A percentile compares a stretch with the other conserved stretches of the same genome.
These are phyloP conservation scores for Lepidotrigona ventralis DNA, from an alignment of 1,140 invertebrate species.

Conservation along the genomic window DNA sequence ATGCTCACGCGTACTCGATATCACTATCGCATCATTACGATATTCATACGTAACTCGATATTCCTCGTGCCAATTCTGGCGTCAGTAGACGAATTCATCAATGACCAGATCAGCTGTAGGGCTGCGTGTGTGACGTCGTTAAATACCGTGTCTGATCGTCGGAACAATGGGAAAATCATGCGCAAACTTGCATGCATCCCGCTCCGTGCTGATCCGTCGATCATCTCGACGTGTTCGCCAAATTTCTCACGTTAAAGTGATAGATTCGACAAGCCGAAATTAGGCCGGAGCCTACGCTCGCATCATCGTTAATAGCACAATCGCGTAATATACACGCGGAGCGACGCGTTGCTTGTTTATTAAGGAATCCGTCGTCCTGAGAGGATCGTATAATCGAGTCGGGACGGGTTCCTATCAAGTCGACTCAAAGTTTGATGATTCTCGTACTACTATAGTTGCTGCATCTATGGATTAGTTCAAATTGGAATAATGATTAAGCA, in stretches of 20 bases:
- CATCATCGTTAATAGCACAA: conserved; percentile 7
- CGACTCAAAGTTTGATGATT: conserved; percentile 13
- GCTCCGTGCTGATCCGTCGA: conserved; percentile 3
- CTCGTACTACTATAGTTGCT: neutral
- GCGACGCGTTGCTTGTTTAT: conserved; percentile 44
- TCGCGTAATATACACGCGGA: neutral
- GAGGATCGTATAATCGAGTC: neutral
- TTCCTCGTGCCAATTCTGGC: neutral
- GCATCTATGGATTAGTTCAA: too few relatives aligned
- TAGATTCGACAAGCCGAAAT: neutral
- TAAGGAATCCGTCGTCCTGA: neutral
- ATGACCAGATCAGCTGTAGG: neutral
- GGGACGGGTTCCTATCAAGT: neutral
- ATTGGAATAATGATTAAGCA: neutral
- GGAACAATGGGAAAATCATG: conserved; percentile 36
- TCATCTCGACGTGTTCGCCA: neutral
- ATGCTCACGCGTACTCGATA: neutral
- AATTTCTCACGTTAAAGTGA: conserved; percentile 51
- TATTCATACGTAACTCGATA: neutral
- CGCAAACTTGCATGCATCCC: conserved; percentile 6
- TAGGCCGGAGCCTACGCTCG: conserved; percentile 4
- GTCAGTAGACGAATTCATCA: neutral
- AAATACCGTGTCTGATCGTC: conserved; percentile 18
- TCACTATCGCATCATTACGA: neutral
- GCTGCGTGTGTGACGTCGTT: neutral